Base-by-base conservation (phyloP, 2,888 invertebrate genomes). In the Callinectes sapidus region DNA sequence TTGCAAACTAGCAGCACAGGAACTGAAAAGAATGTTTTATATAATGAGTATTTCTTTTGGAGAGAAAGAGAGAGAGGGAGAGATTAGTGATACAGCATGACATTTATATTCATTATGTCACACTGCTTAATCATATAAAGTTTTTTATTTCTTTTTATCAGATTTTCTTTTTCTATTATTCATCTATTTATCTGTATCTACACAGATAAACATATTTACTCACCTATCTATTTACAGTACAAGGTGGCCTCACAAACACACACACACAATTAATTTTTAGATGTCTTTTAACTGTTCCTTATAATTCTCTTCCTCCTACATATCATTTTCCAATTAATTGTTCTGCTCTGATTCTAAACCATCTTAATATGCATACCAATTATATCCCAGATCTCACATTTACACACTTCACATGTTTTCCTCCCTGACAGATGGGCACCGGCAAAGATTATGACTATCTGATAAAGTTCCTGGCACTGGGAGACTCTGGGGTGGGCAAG, bases 401-500 rank as follows among this genome's bases (percentile, higher is more conserved):
- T 48, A 5, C 48, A 48, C 48, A 48, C 48, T 8, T 8, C 48
- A 48, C 10, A 5, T 48, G 8, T 48, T 48, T 10, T 48, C 48
- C 35, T 39, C 13, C 14, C 35, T 18, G 8, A 10, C 90, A 92
- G 92, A 90, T 35, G 42, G 86, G 85, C 88, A 90, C 55, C 54
- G 85, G 92, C 61, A 97, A 97, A 97, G 98, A 98, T 95, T 98
- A 98, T 96, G 98, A 98, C 96, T 98, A 98, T 96, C 97, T 98
- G 94, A 97, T 98, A 95, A 98, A 98, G 96, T 97, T 99, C 95
- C 96, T 99, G 94, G 98, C 98, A 93, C 97, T 99, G 93, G 99
- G 99, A n/a, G 98, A 99, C 96, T 98, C 98, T 0, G 99, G 99
- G 61, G 99, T 99, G 91, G 99, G 99, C 23, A 99, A 99, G 96